phyloP scores from a whole-genome alignment of 2,888 invertebrate species.

The Tineola bisselliella region DNA sequence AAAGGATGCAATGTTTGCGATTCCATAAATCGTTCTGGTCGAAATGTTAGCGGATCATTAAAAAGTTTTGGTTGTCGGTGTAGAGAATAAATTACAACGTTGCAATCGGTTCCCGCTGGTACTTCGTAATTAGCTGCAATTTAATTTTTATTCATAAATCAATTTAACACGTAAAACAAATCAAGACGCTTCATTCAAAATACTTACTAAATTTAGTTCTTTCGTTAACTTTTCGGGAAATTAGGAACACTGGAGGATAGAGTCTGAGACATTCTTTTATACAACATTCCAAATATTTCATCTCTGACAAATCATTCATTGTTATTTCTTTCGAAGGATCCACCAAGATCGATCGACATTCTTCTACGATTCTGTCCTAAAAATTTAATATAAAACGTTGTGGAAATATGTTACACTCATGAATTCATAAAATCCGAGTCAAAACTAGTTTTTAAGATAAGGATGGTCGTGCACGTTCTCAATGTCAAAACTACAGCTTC shows the following conservation, averaged over 20 bases:
- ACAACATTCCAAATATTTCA: conserved; percentile 71
- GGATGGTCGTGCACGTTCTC: not conserved
- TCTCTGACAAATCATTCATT: conserved; percentile 58
- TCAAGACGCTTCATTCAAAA: not conserved
- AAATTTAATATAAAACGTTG: conserved; percentile 8
- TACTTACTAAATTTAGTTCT: conserved; percentile 61
- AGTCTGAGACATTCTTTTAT: conserved; percentile 71
- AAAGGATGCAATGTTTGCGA: conserved; percentile 38
- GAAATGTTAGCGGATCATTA: conserved; percentile 51
- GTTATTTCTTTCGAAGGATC: conserved; percentile 47
- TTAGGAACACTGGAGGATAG: conserved; percentile 69
- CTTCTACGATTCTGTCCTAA: conserved; percentile 47
- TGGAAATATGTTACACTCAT: no score
- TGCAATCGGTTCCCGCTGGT: conserved; percentile 17
- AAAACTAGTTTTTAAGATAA: no score
- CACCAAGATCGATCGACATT: conserved; percentile 55
- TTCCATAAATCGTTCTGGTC: conserved; percentile 57
- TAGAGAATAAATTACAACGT: conserved; percentile 30
- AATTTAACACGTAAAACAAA: not conserved
- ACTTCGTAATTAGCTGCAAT: conserved; percentile 18
- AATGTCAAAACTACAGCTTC: not conserved
- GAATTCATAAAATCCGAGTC: no score
- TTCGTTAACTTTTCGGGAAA: conserved; percentile 58
- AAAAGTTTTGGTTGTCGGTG: conserved; percentile 54
- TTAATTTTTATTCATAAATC: not conserved